Evolutionary conservation across 2,797 vertebrate species (phyloP), one percentile per base, ranked within the genome.

Genomic region (Neosilurus hyrtlii): DNA sequence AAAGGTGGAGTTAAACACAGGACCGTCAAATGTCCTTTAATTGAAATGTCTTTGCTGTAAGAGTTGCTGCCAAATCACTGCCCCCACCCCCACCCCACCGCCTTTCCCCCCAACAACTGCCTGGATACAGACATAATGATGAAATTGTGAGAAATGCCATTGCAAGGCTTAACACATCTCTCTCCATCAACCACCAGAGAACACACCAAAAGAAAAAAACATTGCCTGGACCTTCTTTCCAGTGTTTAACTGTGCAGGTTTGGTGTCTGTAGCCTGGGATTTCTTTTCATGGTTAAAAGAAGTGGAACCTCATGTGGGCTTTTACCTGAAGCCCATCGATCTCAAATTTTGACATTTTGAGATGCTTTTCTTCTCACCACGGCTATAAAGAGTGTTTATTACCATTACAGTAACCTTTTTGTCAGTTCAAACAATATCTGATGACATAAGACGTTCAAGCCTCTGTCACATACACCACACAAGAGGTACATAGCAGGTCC

Each of bases 81-180:
- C 24, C 26, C 26, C 90, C 20, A 18, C 20, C 20, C 20, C 16
- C 57, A 18, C 20, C 20, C 14, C 20, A 8, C 14, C 35, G 16
- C 18, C 37, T 18, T 9, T 67, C 37, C 37, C 3, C 9, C 52
- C 59, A 75, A 59, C 56, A 57, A 59, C 4, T 59, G 20, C 16
- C 52, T 59, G 37, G 71, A 73, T 73, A 57, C 20, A 52, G 35
- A 24, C 83, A 90, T 94, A 93, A 93, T 92, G 92, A 94, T 93
- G 92, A 92, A 92, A 89, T 88, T 90, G 83, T 90, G 91, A 92
- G 90, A 92, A 89, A 90, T 92, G 88, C 82, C 35, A 86, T 86
- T 81, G 89, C 86, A 37, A 20, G 37, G 56, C 26, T 75, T 59
- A 37, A 75, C 30, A 43, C 56, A 37, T 43, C 30, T 76, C 18